Conservation (phyloP, 2,797 vertebrate genomes). For the Microctenopoma steveboyesi region DNA sequence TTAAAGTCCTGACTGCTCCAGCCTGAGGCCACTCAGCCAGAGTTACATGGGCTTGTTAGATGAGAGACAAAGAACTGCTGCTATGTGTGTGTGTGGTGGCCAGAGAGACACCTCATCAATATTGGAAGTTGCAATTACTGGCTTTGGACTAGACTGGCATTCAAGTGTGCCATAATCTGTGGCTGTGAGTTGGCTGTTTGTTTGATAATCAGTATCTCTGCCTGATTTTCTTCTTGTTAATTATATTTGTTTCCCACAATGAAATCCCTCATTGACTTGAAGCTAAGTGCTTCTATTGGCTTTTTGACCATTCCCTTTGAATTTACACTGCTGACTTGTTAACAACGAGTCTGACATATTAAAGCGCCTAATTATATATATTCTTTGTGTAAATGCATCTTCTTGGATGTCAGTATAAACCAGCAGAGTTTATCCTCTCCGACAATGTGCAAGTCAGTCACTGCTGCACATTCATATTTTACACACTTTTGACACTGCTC, state of each 20-base stretch:
- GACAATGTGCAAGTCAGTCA: slow-evolving; percentile 13
- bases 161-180: slow-evolving; percentile 60
- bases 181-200: slow-evolving; percentile 58
- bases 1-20: slow-evolving; percentile 45
- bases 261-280: slow-evolving; percentile 60
- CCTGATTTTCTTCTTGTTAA: slow-evolving; percentile 62
- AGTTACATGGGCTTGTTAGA: slow-evolving; percentile 67
- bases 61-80: slow-evolving; percentile 55
- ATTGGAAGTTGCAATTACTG: slow-evolving; percentile 73
- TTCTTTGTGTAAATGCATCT: slow-evolving; percentile 27
- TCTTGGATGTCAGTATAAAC: slow-evolving; percentile 4
- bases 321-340: slow-evolving; percentile 28
- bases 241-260: slow-evolving; percentile 53
- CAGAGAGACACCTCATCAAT: slow-evolving; percentile 69
- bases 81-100: slow-evolving; percentile 34
- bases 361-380: slow-evolving; percentile 32
- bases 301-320: slow-evolving; percentile 47
- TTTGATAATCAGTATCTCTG: slow-evolving; percentile 71
- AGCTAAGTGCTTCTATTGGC: slow-evolving; percentile 53
- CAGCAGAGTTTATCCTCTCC: slow-evolving; percentile 2
- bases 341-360: slow-evolving; percentile 22
- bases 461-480: slow-evolving; percentile 28
- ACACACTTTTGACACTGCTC: slow-evolving; percentile 32
- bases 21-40: slow-evolving; percentile 56
- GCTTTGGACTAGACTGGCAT: slow-evolving; percentile 63